Base-by-base conservation (phyloP, 2,797 vertebrate species). In the Salmo trutta region DNA sequence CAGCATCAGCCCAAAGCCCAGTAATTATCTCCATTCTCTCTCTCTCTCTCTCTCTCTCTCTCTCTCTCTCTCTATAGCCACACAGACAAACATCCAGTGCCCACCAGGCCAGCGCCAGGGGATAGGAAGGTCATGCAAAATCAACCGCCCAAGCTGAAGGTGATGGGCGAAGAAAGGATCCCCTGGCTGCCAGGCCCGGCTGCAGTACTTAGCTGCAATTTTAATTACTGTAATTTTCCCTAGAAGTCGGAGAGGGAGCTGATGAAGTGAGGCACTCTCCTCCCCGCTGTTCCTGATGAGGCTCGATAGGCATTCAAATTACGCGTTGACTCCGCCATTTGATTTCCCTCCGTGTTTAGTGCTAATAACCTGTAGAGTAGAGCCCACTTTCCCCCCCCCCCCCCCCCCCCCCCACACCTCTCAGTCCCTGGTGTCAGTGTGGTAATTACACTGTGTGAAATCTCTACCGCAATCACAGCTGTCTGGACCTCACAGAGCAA, bases 161-260 rank as follows among this genome's bases (percentile, higher is more conserved):
- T 95, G 95, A 96, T 93, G 94, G 94, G 94, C 93, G 94, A 94
- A 94, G 94, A 96, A 96, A 95, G 93, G 94, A 94, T 95, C 94
- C 41, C 95, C 95, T 94, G 31, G 16, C n/a, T 53, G 19, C 19
- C 65, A 76, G 65, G 93, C 95, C 80, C 94, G 93, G 94, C 94
- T 92, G 94, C 54, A 94, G 94, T 96, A 95, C 96, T 97, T 97
- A 96, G 96, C 95, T 95, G 27, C 94, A 94, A 95, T 96, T 97
- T 96, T 96, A 97, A 97, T 97, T 96, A 97, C 96, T 96, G 95
- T 97, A 97, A 97, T 97, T 97, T 96, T 96, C 95, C 93, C 94
- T 94, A 94, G 95, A 96, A 96, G 96, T 95, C 95, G 95, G 95
- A 96, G 95, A 96, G 95, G 95, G 96, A 97, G 95, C 95, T 96